Evolutionary conservation across 1,140 invertebrate species (phyloP), one percentile per base, ranked within the genome.

Genomic region (Antheraea mylitta): DNA sequence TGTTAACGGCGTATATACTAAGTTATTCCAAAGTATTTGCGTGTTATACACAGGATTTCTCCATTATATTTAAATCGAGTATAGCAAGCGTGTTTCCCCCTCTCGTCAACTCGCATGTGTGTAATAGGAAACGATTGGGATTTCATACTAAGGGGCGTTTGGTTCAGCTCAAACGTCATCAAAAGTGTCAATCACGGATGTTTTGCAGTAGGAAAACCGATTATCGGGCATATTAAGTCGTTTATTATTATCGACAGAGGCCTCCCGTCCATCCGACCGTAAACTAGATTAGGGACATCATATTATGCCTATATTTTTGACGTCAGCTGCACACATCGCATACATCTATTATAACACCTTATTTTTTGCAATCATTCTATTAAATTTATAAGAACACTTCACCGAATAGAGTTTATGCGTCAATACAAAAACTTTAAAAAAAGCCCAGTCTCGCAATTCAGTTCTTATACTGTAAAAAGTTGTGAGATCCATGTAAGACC

Each of bases 251-350:
- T 87, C 86, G 89, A 89, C 86, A 86, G 80, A 79, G 75, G 76
- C 77, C 75, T 71, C 76, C 78, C 80, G 82, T 73, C 82, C 83
- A 80, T 67, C 86, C 78, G 72, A 86, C 87, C 85, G 82, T 90
- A 83, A 90, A 90, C 79, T 85, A 89, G 87, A 90, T 91, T 90
- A 91, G 87, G 87, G 87, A 88, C 86, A 88, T 89, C 86, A 88
- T 89, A 89, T 88, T 90, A 88, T 89, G 80, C 81, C 72, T 82
- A 87, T 89, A 88, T 86, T 91, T 53, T 86, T 80, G 83, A 81
- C 86, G 89, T 88, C 89, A 91, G 89, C 89, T 91, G 89, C 89
- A 90, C 83, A 74, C 83, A 84, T 86, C 76, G 77, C 79, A 82
- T 86, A 79, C 86, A 85, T 68, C 78, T 77, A 76, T 83, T 70